Evolutionary conservation across 1,140 invertebrate species (phyloP).

Genomic region (Euura saliciscinereae): DNA sequence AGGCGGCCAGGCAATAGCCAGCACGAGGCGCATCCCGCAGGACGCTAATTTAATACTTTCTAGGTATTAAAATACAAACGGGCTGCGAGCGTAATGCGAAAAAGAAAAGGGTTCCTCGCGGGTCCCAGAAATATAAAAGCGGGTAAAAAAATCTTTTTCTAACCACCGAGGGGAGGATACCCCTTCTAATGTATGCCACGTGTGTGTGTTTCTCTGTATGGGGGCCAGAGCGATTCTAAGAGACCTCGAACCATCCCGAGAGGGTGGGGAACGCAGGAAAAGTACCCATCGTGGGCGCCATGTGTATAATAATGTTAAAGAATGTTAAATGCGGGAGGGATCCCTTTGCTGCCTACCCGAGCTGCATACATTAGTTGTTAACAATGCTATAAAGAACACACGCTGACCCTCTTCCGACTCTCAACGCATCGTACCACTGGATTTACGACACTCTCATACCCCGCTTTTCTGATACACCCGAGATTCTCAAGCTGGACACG

Average conservation of each 20-base stretch:
- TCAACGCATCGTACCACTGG: constrained; percentile 3
- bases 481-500: neutral
- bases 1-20: too few species aligned
- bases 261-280: constrained; percentile 16
- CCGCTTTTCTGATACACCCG: neutral
- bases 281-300: constrained; percentile 46
- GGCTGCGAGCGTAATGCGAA: constrained; percentile 8
- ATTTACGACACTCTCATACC: neutral
- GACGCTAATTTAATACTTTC: too few species aligned
- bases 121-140: constrained; percentile 24
- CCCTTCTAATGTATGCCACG: constrained; percentile 2
- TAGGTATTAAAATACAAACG: constrained; percentile 14
- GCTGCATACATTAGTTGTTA: constrained; percentile 62
- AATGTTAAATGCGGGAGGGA: constrained; percentile 55
- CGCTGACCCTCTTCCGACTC: constrained; percentile 33
- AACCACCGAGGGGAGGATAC: neutral
- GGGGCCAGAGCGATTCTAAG: neutral
- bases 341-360: constrained; percentile 29
- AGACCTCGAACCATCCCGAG: neutral
- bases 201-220: neutral
- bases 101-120: constrained; percentile 5
- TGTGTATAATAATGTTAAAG: constrained; percentile 62
- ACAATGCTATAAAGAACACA: constrained; percentile 63
- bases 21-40: too few species aligned
- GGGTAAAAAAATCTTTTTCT: constrained; percentile 9